phyloP scores from a whole-genome alignment of 1,140 invertebrate genomes.

The Drosophila kohkoa region DNA sequence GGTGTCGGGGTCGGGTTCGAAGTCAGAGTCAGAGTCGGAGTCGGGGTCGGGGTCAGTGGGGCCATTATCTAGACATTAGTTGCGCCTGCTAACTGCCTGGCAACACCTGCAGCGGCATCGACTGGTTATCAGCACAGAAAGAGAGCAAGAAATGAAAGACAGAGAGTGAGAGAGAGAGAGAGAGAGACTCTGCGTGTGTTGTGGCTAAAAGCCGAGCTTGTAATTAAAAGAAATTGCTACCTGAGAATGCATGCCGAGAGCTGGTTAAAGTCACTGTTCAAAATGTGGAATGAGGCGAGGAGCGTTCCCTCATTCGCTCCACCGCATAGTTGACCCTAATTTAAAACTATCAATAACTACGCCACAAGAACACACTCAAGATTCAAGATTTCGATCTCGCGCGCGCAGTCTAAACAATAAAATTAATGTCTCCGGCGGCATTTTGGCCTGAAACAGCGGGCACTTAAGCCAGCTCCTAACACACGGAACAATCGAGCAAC shows the following conservation, averaged over 20 bases:
- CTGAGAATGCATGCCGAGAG: slow-evolving; percentile 36
- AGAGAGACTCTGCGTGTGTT: slow-evolving; percentile 4
- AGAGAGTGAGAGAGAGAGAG: background rate
- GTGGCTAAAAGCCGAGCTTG: slow-evolving; percentile 42
- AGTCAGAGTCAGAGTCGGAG: slow-evolving; percentile 6
- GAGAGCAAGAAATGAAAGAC: too few species aligned
- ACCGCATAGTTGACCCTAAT: slow-evolving; percentile 77
- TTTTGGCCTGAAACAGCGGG: slow-evolving; percentile 54
- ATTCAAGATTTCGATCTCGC: slow-evolving; percentile 68
- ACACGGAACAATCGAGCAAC: background rate
- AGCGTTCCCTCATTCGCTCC: slow-evolving; percentile 12
- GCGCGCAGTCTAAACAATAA: slow-evolving; percentile 77
- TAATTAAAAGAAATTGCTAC: slow-evolving; percentile 77
- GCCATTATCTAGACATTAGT: slow-evolving; percentile 61
- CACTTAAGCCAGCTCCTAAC: slow-evolving; percentile 61
- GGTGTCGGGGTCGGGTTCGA: slow-evolving; percentile 15
- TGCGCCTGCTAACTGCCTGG: slow-evolving; percentile 66
- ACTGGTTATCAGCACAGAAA: slow-evolving; percentile 35
- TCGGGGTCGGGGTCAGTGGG: slow-evolving; percentile 28
- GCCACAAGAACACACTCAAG: slow-evolving; percentile 45
- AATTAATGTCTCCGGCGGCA: slow-evolving; percentile 74
- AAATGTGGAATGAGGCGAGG: background rate
- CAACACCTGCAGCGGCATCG: slow-evolving; percentile 69
- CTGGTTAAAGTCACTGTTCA: slow-evolving; percentile 1
- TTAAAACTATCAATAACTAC: slow-evolving; percentile 76